Percentiles rank a stretch among this genome's conserved stretches.
phyloP scores from a whole-genome alignment of 2,113 vertebrate genomes.

The Butorides virescens region DNA sequence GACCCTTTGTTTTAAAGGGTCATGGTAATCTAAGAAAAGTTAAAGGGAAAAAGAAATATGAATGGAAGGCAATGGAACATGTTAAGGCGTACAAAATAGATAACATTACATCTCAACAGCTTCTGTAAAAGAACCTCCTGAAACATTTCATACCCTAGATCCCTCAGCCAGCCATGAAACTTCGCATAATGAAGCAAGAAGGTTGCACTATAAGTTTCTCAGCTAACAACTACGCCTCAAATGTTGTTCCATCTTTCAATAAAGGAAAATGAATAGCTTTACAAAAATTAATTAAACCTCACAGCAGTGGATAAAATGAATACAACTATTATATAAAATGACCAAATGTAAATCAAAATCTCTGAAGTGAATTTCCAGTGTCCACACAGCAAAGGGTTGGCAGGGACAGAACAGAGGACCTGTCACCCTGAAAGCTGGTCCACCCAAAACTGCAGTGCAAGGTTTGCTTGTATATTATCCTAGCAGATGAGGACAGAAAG shows the following conservation, averaged over 20 bases:
- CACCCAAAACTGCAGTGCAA: neutral
- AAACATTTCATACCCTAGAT: neutral
- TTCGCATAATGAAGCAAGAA: neutral
- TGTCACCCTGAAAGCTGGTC: neutral
- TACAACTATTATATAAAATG: neutral
- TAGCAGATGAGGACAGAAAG: neutral
- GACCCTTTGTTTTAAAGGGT: slow-evolving; percentile 23
- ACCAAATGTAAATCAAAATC: neutral
- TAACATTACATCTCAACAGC: neutral
- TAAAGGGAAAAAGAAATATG: neutral
- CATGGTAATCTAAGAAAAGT: neutral
- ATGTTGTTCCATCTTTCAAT: neutral
- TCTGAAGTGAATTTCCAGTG: neutral
- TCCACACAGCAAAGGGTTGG: neutral
- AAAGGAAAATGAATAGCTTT: neutral
- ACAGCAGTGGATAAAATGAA: neutral
- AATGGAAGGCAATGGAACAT: neutral
- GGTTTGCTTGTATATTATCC: neutral
- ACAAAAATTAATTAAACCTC: neutral
- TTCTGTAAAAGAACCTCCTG: neutral
- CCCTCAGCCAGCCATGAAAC: neutral
- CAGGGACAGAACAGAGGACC: neutral
- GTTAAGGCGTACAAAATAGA: neutral
- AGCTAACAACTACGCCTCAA: neutral
- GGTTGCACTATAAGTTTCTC: neutral